phyloP scores from a whole-genome alignment of 2,888 invertebrate genomes.

The Acleris holmiana region DNA sequence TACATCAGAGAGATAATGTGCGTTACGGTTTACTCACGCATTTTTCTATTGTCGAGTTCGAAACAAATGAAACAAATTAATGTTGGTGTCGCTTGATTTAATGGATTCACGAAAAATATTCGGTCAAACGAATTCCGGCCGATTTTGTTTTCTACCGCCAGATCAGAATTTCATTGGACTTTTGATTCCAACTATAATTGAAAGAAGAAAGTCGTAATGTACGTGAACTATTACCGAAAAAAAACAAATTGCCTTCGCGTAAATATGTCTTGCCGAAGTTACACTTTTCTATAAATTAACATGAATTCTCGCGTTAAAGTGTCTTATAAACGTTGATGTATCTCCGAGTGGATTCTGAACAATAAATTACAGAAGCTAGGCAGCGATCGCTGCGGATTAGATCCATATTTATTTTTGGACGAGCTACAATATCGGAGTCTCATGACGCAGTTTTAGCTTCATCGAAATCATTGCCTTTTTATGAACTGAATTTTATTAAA shows the following conservation, averaged over 20 bases:
- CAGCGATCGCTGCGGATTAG: conserved; percentile 21
- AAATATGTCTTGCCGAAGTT: conserved; percentile 9
- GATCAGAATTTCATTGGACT: neutral
- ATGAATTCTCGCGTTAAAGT: conserved; percentile 22
- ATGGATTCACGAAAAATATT: too few species aligned
- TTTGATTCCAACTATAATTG: conserved; percentile 12
- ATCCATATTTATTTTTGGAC: conserved; percentile 19
- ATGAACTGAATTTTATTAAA: too few species aligned
- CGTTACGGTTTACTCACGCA: conserved; percentile 19
- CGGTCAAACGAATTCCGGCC: too few species aligned
- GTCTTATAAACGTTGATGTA: conserved; percentile 25
- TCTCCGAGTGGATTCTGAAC: conserved; percentile 18
- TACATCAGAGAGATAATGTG: conserved; percentile 21
- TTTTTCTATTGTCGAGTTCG: conserved; percentile 3
- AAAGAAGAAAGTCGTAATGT: too few species aligned
- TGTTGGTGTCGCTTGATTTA: too few species aligned
- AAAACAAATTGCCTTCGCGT: conserved; percentile 16
- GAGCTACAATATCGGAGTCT: conserved; percentile 16
- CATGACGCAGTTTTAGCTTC: conserved; percentile 7
- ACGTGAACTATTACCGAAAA: neutral
- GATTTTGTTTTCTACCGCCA: neutral
- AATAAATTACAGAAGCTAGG: conserved; percentile 29
- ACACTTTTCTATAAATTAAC: conserved; percentile 11
- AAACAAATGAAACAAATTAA: too few species aligned
- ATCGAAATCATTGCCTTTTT: neutral